Evolutionary conservation across 2,888 invertebrate species (phyloP), one percentile per base, ranked within the genome.

Genomic region (Clistopyga incitator): DNA sequence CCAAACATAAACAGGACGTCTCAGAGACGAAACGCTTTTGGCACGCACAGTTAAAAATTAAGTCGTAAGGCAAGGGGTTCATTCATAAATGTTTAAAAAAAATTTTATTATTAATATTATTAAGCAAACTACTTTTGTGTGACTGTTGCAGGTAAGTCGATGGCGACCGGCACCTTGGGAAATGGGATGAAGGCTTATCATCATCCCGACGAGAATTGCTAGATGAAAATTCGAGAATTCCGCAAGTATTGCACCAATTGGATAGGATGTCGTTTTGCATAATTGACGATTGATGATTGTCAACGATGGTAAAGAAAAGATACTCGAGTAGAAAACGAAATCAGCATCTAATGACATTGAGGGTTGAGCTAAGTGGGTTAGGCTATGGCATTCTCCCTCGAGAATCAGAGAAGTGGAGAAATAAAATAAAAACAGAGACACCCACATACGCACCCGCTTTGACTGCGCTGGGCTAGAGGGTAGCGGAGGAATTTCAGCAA

Each of bases 401-500:
- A 42, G 68, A 84, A 74, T 82, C 78, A 83, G 75, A 79, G 71
- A 78, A 78, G 77, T 77, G 65, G 78, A 81, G 68, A 78, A 76
- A 81, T 65, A 61, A 76, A 81, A 71, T 50, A 72, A 50, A 71
- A 79, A 77, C 45, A 64, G 65, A 70, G 70, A 71, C 50, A 81
- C 38, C 23, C 78, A 61, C 77, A 68, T 72, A 47, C 54, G 59
- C 59, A 20, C 84, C 86, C 78, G 87, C 86, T 86, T 86, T 76
- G 84, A 84, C 74, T 72, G 78, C 85, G 81, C 42, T 50, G 42
- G 38, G 72, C 13, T 45, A 78, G 87, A 83, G 82, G 87, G 85
- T 85, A 88, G 82, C 88, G 85, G 86, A 88, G 90, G 91, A 92
- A 91, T 92, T 92, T 87, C 88, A 90, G 88, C 88, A 89, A 91